Percentiles rank a stretch among this genome's conserved stretches.
Evolutionary conservation across 2,113 vertebrate genomes (phyloP).

Genomic region (Notechis scutatus): DNA sequence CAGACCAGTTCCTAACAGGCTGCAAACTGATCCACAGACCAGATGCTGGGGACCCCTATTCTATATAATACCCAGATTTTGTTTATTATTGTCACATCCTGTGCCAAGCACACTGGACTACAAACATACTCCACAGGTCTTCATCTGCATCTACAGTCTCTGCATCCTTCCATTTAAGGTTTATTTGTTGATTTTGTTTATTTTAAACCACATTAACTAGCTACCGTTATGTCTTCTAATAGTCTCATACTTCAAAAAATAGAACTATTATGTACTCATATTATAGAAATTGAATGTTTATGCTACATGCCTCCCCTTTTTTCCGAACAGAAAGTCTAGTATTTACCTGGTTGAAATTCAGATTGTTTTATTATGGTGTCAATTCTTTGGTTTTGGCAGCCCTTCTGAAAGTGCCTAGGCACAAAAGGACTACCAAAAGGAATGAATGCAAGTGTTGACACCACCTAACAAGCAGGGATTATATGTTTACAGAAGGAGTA

Average conservation of each 20-base stretch:
- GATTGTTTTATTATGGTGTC: conserved; percentile 83
- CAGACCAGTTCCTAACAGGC: background rate
- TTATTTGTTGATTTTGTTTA: background rate
- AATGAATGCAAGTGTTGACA: conserved; percentile 90
- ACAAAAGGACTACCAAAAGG: conserved; percentile 76
- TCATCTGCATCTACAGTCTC: background rate
- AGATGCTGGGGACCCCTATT: background rate
- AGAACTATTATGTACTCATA: conserved; percentile 17
- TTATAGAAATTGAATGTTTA: conserved; percentile 50
- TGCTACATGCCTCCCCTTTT: background rate
- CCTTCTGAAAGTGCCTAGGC: conserved; percentile 76
- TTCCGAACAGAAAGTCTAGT: conserved; percentile 52
- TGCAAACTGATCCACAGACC: background rate
- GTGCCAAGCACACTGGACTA: background rate
- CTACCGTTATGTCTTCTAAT: conserved; percentile 34
- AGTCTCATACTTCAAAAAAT: background rate
- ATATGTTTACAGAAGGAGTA: conserved; percentile 96
- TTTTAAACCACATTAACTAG: conserved; percentile 18
- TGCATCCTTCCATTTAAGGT: background rate
- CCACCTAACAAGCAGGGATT: conserved; percentile 94
- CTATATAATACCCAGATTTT: background rate
- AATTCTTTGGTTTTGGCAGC: conserved; percentile 82
- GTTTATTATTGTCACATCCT: conserved; percentile 4
- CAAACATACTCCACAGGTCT: background rate
- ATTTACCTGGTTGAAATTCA: conserved; percentile 87